Evolutionary conservation across 2,113 vertebrate genomes (phyloP), one percentile per base, ranked within the genome.

Genomic region (Pica pica): DNA sequence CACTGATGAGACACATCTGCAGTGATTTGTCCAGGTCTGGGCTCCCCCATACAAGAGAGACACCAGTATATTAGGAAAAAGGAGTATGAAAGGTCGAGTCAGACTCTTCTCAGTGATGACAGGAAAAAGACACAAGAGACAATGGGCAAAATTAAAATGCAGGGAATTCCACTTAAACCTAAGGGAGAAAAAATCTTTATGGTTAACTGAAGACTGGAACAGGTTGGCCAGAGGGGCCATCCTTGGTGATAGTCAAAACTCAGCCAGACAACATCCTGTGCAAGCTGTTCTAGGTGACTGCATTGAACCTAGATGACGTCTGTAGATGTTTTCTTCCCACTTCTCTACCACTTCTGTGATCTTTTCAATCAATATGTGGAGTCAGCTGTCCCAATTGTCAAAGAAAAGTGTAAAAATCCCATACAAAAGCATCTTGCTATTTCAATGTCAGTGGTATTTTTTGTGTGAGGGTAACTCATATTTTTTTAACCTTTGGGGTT

Each of bases 401-500:
- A 82, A 77, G 33, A 61, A 39, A 50, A 81, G 7, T 59, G 73
- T 90, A 49, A 84, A 83, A 92, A 81, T 82, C 55, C 28, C 49
- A 49, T 87, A 68, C 14, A 70, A 67, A 89, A 83, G 13, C 52
- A 64, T 63, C 59, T 87, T 92, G 31, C 16, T 83, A 10, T 83
- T 81, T 68, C 69, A 57, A 27, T 68, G 69, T 50, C 78, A 77
- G 68, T 46, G 49, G 28, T 81, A 73, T 59, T 77, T 94, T 90
- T 80, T 77, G 12, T 81, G 47, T 59, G 39, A 92, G 35, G 64
- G 6, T 63, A 84, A 59, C 44, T 91, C 41, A 27, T 53, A 5
- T 57, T 63, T 92, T 94, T 92, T 87, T 80, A 87, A 90, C 59
- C 69, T 94, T 84, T 68, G 59, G 39, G 16, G 35, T 68, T 90